Conservation (phyloP, 2,797 vertebrate species). For the Rhabdomys pumilio region DNA sequence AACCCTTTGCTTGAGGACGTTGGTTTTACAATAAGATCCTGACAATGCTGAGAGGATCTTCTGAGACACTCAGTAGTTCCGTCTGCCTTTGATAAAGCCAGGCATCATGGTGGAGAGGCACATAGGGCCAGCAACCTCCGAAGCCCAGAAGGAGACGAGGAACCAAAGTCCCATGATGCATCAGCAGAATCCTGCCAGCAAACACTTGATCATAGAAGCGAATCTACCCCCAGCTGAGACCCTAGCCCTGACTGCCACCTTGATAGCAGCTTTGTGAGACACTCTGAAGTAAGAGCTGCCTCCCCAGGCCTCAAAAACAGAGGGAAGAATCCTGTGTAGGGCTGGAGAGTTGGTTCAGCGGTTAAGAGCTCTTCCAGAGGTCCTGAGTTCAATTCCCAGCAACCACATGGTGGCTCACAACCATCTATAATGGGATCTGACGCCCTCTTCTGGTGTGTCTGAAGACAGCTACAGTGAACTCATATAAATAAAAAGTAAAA, state of each 20-base stretch:
- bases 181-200: background rate
- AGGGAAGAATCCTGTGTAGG: background rate
- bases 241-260: background rate
- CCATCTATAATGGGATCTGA: background rate
- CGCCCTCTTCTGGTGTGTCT: background rate
- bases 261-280: background rate
- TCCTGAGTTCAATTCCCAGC: background rate
- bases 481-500: background rate
- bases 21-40: background rate
- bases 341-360: background rate
- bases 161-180: background rate
- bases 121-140: no score
- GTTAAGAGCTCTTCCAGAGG: background rate
- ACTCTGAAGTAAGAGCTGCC: background rate
- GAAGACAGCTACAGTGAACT: background rate
- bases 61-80: background rate
- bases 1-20: background rate
- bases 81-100: background rate
- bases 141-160: background rate
- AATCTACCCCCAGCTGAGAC: background rate
- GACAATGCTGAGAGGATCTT: background rate
- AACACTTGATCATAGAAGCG: background rate
- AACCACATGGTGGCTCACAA: background rate
- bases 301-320: background rate
- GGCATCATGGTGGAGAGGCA: background rate